These are phyloP conservation scores for Trididemnum nubilum DNA, from an alignment of 23 tunicate species.

Conservation along the genomic window DNA sequence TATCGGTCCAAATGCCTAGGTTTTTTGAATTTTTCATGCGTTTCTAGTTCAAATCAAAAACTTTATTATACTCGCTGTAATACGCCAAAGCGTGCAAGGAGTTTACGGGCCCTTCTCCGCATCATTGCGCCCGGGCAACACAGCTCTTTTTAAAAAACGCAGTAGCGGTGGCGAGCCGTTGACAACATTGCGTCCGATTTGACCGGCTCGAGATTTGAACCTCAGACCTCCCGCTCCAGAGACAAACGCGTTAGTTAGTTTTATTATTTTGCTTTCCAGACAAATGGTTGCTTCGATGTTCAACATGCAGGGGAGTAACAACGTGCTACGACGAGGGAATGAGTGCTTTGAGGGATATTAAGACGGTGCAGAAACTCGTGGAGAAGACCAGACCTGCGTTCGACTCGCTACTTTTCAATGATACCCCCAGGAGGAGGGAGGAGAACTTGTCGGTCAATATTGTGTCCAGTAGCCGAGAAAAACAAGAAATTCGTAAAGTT, in stretches of 20 bases:
- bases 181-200: neutral
- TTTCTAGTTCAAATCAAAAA: neutral
- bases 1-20: too few relatives aligned
- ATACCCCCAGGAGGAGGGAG: constrained; percentile 20
- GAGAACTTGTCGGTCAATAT: constrained; percentile 54
- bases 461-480: constrained; percentile 57
- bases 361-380: constrained; percentile 44
- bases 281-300: constrained; percentile 34
- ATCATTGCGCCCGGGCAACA: neutral
- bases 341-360: constrained; percentile 19
- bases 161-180: neutral
- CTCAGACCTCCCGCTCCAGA: neutral
- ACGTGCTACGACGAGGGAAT: constrained; percentile 24
- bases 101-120: neutral
- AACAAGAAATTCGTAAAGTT: constrained; percentile 51
- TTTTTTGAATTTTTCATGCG: too few relatives aligned
- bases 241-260: neutral
- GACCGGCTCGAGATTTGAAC: neutral
- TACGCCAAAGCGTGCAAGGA: neutral
- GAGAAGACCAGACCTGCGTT: neutral
- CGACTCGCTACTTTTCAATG: neutral
- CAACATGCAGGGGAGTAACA: constrained; percentile 28
- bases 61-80: neutral
- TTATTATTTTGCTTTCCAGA: constrained; percentile 10
- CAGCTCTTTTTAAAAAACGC: too few relatives aligned